Conservation (phyloP, 2,113 vertebrate genomes). For the Cyprinodon tularosa region DNA sequence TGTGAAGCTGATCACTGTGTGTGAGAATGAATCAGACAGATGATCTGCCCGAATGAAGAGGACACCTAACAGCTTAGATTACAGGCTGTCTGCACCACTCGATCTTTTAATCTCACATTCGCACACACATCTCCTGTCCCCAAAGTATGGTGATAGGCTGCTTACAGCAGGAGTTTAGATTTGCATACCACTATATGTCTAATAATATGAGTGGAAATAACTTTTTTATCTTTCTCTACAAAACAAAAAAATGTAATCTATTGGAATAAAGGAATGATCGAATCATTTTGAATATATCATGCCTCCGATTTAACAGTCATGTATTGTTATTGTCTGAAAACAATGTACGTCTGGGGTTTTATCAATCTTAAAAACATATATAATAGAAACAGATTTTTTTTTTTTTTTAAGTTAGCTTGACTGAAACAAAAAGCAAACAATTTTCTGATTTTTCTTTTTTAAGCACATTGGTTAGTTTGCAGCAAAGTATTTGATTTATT, state of each 20-base stretch:
- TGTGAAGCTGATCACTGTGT: slow-evolving; percentile 7
- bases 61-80: neutral
- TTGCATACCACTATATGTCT: neutral
- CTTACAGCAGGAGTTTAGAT: neutral
- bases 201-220: neutral
- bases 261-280: neutral
- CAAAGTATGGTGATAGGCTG: neutral
- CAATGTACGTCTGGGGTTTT: neutral
- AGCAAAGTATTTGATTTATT: too few species aligned
- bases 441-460: neutral
- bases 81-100: slow-evolving; percentile 2
- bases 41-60: neutral
- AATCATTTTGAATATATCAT: too few species aligned
- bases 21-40: slow-evolving; percentile 22
- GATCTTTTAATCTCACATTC: neutral
- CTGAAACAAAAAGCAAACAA: neutral
- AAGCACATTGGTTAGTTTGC: too few species aligned
- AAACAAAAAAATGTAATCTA: neutral
- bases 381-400: neutral
- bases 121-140: neutral
- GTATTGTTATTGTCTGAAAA: too few species aligned
- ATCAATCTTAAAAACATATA: neutral
- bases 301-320: too few species aligned
- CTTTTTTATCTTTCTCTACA: neutral
- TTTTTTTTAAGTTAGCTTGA: too few species aligned